These are phyloP conservation scores for Drosophila lini DNA, from an alignment of 1,140 invertebrate species.

Conservation along the genomic window DNA sequence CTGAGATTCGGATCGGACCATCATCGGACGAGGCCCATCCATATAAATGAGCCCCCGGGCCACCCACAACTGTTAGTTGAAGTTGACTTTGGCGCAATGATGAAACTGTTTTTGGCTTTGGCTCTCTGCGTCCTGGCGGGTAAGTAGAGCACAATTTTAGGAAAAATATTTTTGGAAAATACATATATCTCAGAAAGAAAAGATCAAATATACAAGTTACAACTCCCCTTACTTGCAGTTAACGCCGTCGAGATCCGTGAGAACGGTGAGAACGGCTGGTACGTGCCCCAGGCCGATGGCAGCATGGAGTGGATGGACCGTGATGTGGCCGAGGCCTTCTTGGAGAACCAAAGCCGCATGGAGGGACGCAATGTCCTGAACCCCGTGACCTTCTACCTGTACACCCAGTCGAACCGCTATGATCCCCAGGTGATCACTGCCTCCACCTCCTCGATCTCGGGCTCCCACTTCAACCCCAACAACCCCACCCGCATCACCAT, in stretches of 20 bases:
- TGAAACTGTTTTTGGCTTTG: constrained; percentile 67
- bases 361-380: constrained; percentile 51
- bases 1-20: constrained; percentile 39
- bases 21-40: constrained; percentile 16
- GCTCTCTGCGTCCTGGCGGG: constrained; percentile 62
- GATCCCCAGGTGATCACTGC: constrained; percentile 61
- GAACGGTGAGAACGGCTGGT: constrained; percentile 75
- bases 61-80: constrained; percentile 42
- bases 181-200: too few species aligned
- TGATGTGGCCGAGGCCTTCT: constrained; percentile 60
- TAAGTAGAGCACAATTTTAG: constrained; percentile 28
- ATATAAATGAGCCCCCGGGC: constrained; percentile 48
- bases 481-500: constrained; percentile 79
- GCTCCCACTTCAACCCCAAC: constrained; percentile 67
- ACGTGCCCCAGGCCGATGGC: constrained; percentile 68
- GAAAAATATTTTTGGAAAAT: too few species aligned
- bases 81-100: constrained; percentile 41
- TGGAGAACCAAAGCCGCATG: constrained; percentile 25
- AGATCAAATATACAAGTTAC: background rate
- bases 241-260: constrained; percentile 54
- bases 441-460: constrained; percentile 41
- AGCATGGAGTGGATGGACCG: constrained; percentile 65
- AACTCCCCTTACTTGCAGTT: constrained; percentile 10
- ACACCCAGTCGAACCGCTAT: constrained; percentile 62
- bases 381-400: constrained; percentile 78